Evolutionary conservation across 2,797 vertebrate species (phyloP).

Genomic region (Pyrocephalus nanus): DNA sequence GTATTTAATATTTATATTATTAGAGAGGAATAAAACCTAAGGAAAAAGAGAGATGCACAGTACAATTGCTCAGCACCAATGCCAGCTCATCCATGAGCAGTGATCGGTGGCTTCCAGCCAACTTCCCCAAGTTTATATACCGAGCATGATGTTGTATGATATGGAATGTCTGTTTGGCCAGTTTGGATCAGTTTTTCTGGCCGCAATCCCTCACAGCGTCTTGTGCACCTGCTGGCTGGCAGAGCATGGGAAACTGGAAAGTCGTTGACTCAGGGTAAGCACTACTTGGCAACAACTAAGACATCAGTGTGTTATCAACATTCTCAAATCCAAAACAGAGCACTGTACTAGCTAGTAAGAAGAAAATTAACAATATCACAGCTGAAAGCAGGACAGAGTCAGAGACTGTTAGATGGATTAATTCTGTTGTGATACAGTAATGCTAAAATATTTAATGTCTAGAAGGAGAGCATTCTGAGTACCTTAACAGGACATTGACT

Average conservation of each 20-base stretch:
- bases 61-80: not conserved
- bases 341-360: not conserved
- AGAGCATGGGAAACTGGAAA: not conserved
- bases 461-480: not conserved
- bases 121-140: accelerated
- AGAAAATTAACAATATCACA: not conserved
- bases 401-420: not conserved
- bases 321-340: not conserved
- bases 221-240: not conserved
- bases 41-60: not conserved
- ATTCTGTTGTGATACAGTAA: not conserved
- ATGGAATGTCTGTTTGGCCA: not conserved
- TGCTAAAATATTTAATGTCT: not conserved
- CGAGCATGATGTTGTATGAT: accelerated
- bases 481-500: not conserved
- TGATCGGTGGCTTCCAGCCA: not conserved
- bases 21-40: not conserved
- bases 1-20: not conserved
- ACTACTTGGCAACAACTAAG: not conserved
- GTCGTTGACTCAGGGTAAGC: not conserved
- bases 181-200: not conserved
- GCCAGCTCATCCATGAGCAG: not conserved
- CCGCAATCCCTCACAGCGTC: not conserved
- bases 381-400: not conserved
- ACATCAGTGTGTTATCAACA: not conserved